phyloP scores from a whole-genome alignment of 2,888 invertebrate species.

The Tribolium freemani region DNA sequence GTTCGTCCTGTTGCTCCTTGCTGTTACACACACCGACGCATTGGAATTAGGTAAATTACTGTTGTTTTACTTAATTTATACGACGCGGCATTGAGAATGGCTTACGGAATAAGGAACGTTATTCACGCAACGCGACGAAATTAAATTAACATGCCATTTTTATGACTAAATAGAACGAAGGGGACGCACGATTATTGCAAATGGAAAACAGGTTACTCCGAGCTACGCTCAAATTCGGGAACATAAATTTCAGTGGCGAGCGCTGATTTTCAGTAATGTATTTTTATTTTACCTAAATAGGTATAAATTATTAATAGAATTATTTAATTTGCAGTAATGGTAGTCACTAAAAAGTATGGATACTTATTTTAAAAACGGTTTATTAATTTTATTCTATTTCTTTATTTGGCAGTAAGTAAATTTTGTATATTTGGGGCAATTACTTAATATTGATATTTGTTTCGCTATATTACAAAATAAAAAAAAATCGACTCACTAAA shows the following conservation, averaged over 20 bases:
- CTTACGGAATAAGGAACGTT: conserved; percentile 27
- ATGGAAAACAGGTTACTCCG: conserved; percentile 34
- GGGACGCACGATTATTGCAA: conserved; percentile 30
- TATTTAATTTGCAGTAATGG: too few species aligned
- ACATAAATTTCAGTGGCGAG: conserved; percentile 1
- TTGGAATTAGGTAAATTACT: conserved; percentile 55
- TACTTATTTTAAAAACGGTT: too few species aligned
- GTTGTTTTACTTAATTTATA: conserved; percentile 43
- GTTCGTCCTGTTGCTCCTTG: conserved; percentile 49
- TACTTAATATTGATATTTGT: too few species aligned
- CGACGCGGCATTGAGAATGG: conserved; percentile 28
- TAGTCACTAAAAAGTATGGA: too few species aligned
- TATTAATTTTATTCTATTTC: too few species aligned
- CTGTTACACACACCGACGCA: conserved; percentile 42
- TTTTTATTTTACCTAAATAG: too few species aligned
- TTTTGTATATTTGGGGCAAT: too few species aligned
- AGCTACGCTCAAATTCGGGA: conserved; percentile 13
- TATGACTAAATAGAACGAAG: conserved; percentile 35
- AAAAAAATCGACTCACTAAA: too few species aligned
- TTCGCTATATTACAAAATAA: too few species aligned
- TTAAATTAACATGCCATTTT: conserved; percentile 46
- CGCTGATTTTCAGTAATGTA: background rate
- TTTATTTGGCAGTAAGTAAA: too few species aligned
- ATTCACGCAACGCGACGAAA: conserved; percentile 38
- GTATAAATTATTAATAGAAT: too few species aligned